A percentile compares a stretch with the other conserved stretches of the same genome.
phyloP scores from a whole-genome alignment of 2,113 vertebrate genomes.

The Machaerirhynchus nigripectus region DNA sequence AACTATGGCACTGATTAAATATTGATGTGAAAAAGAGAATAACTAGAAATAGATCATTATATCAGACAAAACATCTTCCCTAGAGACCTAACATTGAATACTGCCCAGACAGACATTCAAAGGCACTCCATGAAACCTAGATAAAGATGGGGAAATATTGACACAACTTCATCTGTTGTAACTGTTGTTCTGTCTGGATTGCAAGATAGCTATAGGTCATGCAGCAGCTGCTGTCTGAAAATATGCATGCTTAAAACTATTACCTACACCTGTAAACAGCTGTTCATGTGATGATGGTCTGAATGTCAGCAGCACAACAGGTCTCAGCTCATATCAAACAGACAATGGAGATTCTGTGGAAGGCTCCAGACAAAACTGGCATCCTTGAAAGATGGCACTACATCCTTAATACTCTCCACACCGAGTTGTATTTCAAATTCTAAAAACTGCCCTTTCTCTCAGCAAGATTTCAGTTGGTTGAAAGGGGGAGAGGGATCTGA shows the following conservation, averaged over 20 bases:
- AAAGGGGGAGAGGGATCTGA: not conserved
- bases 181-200: not conserved
- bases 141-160: not conserved
- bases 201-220: not conserved
- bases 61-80: not conserved
- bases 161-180: not conserved
- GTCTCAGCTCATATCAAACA: not conserved
- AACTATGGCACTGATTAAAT: not conserved
- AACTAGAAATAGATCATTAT: not conserved
- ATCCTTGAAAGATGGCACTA: not conserved
- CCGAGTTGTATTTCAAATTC: not conserved
- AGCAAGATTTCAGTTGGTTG: not conserved
- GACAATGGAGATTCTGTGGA: not conserved
- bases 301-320: rapidly evolving
- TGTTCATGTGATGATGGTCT: not conserved
- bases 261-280: not conserved
- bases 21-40: not conserved
- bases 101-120: not conserved
- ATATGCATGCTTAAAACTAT: not conserved
- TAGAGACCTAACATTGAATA: not conserved
- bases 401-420: not conserved
- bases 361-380: not conserved
- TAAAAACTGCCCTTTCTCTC: not conserved
- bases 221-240: not conserved
- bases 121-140: not conserved